Evolutionary conservation across 2,113 vertebrate genomes (phyloP).

Genomic region (Campylorhamphus procurvoides): DNA sequence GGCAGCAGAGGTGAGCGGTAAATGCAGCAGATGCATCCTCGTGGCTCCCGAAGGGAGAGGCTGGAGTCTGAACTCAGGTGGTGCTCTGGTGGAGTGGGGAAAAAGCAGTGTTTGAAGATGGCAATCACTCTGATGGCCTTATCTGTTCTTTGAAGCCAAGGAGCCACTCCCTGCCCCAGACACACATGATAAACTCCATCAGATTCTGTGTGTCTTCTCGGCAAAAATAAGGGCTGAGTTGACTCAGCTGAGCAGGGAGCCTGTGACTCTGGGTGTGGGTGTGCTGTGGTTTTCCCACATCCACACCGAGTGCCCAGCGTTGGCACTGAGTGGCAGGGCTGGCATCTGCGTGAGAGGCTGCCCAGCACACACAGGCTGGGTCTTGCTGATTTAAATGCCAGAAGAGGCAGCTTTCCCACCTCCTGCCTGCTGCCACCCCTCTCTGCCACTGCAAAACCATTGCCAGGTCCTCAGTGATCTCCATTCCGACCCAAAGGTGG

Average conservation of each 20-base stretch:
- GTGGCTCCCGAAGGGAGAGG: neutral
- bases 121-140: conserved; percentile 19
- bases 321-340: neutral
- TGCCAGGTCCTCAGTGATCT: neutral
- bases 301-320: rapidly evolving
- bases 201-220: neutral
- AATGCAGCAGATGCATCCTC: neutral
- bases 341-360: neutral
- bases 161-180: neutral
- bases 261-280: neutral
- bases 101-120: neutral
- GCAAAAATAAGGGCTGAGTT: neutral
- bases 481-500: neutral
- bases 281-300: conserved; percentile 18
- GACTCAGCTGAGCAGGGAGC: neutral
- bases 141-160: conserved; percentile 51
- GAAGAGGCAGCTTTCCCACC: neutral
- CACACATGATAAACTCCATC: neutral
- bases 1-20: neutral
- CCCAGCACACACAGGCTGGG: neutral
- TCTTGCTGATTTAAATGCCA: neutral
- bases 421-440: neutral
- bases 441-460: neutral
- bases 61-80: neutral
- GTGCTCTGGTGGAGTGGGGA: neutral